Evolutionary conservation across 2,888 invertebrate genomes (phyloP).

Genomic region (Hydrotaea cyrtoneurina): DNA sequence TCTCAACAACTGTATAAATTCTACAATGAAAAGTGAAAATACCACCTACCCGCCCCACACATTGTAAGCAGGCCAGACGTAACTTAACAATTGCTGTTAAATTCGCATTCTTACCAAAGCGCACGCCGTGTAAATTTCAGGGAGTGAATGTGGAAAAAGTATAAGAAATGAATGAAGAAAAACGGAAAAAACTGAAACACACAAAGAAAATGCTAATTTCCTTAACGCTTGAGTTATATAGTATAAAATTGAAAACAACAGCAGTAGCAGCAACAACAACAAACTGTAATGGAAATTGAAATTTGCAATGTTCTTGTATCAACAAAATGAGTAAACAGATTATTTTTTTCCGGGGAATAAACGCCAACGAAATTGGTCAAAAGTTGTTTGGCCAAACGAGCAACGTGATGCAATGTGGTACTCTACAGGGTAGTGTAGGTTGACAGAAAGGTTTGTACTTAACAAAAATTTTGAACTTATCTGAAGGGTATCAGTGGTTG

Average conservation of each 20-base stretch:
- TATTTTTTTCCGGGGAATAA: neutral
- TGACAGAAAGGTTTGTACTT: too few relatives aligned
- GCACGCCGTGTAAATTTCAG: neutral
- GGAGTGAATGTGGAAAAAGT: neutral
- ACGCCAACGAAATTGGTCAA: constrained; percentile 1
- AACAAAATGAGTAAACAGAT: constrained; percentile 33
- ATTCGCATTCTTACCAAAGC: neutral
- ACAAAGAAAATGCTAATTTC: constrained; percentile 58
- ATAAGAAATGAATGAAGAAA: too few relatives aligned
- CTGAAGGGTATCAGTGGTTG: too few relatives aligned
- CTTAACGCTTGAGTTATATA: constrained; percentile 30
- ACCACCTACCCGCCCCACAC: neutral
- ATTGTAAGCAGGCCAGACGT: neutral
- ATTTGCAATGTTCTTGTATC: constrained; percentile 28
- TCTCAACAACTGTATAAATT: neutral
- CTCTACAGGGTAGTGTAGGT: too few relatives aligned
- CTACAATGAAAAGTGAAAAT: neutral
- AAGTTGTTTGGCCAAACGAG: neutral
- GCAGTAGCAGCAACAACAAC: neutral
- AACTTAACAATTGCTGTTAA: neutral
- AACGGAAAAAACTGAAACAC: neutral
- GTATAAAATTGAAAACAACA: constrained; percentile 1
- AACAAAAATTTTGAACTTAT: too few relatives aligned
- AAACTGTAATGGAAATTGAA: constrained; percentile 33
- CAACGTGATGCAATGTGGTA: neutral